phyloP scores from a whole-genome alignment of 2,113 vertebrate genomes.

The Xyrauchen texanus region DNA sequence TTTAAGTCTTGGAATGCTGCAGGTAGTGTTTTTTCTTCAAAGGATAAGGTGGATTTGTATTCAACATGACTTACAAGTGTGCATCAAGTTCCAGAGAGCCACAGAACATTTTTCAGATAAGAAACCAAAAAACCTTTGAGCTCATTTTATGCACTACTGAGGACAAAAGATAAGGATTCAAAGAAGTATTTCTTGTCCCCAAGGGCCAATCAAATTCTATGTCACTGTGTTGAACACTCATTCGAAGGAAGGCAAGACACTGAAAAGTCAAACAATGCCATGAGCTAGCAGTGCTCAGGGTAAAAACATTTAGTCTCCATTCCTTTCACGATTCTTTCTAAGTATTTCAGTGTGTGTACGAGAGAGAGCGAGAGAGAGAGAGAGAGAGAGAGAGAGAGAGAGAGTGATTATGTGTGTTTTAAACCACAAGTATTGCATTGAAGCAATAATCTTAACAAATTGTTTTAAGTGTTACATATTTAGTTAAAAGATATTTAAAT shows the following conservation, averaged over 20 bases:
- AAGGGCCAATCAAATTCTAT: slow-evolving; percentile 43
- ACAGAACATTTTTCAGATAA: slow-evolving; percentile 40
- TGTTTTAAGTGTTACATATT: no score
- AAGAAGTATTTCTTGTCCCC: slow-evolving; percentile 31
- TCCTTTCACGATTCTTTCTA: no score
- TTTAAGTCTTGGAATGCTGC: neutral
- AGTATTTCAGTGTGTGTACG: no score
- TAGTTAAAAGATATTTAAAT: no score
- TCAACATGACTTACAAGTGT: slow-evolving; percentile 26
- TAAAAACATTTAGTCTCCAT: no score
- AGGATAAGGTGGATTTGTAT: slow-evolving; percentile 41
- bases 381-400: no score
- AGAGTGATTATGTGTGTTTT: no score
- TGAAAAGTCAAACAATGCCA: slow-evolving; percentile 30
- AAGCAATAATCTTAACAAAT: no score
- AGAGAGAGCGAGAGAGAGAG: no score
- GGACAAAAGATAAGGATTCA: slow-evolving; percentile 52
- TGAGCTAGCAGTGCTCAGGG: neutral
- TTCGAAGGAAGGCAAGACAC: slow-evolving; percentile 1
- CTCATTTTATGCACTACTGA: slow-evolving; percentile 47
- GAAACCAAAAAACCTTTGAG: slow-evolving; percentile 40
- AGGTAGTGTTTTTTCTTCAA: slow-evolving; percentile 24
- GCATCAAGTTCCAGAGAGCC: slow-evolving; percentile 24
- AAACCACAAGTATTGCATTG: no score
- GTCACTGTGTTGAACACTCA: slow-evolving; percentile 37